Evolutionary conservation across 2,888 invertebrate genomes (phyloP), one percentile per base, ranked within the genome.

Genomic region (Conchocele bisecta): DNA sequence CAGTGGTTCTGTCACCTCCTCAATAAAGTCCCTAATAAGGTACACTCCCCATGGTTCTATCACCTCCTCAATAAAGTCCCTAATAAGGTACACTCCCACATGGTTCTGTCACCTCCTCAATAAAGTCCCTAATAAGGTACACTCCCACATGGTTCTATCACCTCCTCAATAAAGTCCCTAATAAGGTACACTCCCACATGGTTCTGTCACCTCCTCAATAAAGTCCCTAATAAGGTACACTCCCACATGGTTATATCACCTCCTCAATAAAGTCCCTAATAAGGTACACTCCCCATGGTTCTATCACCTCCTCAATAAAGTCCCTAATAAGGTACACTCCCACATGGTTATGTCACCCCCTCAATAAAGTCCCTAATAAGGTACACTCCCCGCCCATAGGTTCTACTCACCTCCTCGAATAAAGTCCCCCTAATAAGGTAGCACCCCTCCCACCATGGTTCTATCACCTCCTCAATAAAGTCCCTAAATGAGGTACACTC

Each of bases 1-100:
- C 95, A 96, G 85, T 99, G 99, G 99, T 96, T 99, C 81, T 94
- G 96, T 89, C 97, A 98, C 90, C 93, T 99, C 9, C 96, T 98
- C 86, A 94, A 94, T 41, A 95, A 96, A 90, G 94, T 97, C 88
- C 97, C 98, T 0, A 93, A 93, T 67, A 95, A 96, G 93, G 96
- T 96, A 89, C 42, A 41, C n/a, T n/a, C n/a, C n/a, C n/a, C n/a
- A 85, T 99, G 99, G 99, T 96, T 99, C 81, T 94, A 96, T 89
- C 97, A 98, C 90, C 93, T 99, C 9, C 96, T 98, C 86, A 94
- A 94, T 41, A 95, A 96, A 90, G 94, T 97, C 88, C 97, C 98
- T 0, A 93, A 93, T 67, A 95, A 96, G 93, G 96, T 96, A 89
- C 4, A 22, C 96, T 24, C 92, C 99, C 13, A 95, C 95, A 84